Evolutionary conservation across 2,113 vertebrate genomes (phyloP), one percentile per base, ranked within the genome.

Genomic region (Hyaena hyaena): DNA sequence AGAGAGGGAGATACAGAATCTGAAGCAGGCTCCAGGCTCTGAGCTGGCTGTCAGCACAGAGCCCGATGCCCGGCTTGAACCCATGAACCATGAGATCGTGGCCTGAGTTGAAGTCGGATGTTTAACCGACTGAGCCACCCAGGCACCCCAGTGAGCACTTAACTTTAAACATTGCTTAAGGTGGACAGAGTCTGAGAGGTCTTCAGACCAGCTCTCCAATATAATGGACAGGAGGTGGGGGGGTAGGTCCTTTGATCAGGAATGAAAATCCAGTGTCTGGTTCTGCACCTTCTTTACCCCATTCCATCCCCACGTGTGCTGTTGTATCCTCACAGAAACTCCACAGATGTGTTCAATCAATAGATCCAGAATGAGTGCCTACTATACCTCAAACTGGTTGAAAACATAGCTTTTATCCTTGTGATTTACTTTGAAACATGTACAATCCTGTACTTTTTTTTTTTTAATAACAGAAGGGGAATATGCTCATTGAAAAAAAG

Each of bases 151-250:
- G 39, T 39, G 39, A 39, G 61, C 48, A 87, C 71, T 92, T 97
- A 63, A 89, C 63, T 90, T 68, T 12, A 96, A 92, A 88, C 35
- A 95, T 66, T 93, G 58, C 48, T 69, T 90, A 77, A 61, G 66
- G 65, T 73, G 65, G 87, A 53, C 31, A 55, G 58, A 92, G 28
- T 58, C 23, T 82, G 81, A 71, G 28, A 93, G 45, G 21, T 53
- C 96, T 94, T 55, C 68, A 93, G 81, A 76, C 69, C 58, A 43
- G 17, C 89, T 43, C 19, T 86, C 33, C 74, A 33, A 31, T 76
- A 9, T 69, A 33, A 31, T 76, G 11, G n/a, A 65, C 6, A 7
- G 21, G 58, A 15, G 21, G 55, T 2, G 58, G 2, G 58, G 58
- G 23, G 1, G 5, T 87, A 0, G 0, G 43, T 48, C 9, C 35